Percentiles rank a stretch among this genome's conserved stretches.
These are phyloP conservation scores for Orchestia grillus DNA, from an alignment of 1,140 invertebrate species.

Conservation along the genomic window DNA sequence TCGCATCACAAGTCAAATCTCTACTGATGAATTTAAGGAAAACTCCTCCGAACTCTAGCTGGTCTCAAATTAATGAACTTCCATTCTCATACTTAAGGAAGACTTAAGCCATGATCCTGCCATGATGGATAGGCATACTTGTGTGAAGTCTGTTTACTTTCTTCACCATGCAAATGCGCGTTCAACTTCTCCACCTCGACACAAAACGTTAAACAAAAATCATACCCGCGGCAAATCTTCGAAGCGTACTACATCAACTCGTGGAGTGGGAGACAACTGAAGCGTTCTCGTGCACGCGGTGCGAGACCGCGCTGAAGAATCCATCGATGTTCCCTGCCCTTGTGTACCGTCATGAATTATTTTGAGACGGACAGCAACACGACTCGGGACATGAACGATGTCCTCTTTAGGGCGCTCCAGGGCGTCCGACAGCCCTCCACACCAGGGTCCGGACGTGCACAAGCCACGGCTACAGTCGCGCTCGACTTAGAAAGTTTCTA, in stretches of 20 bases:
- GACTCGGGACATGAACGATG: not conserved
- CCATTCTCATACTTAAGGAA: too few relatives aligned
- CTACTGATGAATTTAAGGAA: too few relatives aligned
- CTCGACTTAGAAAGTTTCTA: not conserved
- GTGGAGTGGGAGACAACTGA: not conserved
- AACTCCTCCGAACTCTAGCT: too few relatives aligned
- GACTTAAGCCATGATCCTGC: too few relatives aligned
- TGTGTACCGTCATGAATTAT: not conserved
- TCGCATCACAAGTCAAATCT: too few relatives aligned
- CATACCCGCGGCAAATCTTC: not conserved
- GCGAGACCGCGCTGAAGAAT: not conserved
- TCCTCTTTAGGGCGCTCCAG: not conserved
- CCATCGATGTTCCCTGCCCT: not conserved
- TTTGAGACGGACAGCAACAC: not conserved
- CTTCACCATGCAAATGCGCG: not conserved
- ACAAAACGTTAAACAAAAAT: not conserved
- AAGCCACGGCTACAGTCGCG: not conserved
- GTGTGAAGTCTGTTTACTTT: not conserved
- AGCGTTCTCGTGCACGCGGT: not conserved
- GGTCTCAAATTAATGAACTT: too few relatives aligned
- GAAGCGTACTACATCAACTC: not conserved
- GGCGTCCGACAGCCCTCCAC: not conserved
- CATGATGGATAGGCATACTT: not conserved
- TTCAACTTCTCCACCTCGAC: not conserved
- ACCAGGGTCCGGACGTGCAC: not conserved